These are phyloP conservation scores for Bombus soroeensis DNA, from an alignment of 1,140 invertebrate species.

Conservation along the genomic window DNA sequence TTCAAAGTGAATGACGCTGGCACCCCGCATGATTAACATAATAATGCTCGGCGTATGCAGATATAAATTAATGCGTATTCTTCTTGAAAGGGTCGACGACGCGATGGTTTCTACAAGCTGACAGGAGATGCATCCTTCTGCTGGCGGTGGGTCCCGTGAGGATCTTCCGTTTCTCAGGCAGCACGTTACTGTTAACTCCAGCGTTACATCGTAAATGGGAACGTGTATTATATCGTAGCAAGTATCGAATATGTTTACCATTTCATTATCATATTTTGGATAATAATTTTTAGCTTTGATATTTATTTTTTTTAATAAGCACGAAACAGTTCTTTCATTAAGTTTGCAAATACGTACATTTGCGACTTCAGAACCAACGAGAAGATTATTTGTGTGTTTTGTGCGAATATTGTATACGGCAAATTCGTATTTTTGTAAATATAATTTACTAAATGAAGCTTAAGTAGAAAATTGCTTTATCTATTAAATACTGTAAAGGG, in stretches of 20 bases:
- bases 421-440: too few species aligned
- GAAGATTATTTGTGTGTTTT: too few species aligned
- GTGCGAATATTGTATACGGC: too few species aligned
- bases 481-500: too few species aligned
- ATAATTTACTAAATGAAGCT: too few species aligned
- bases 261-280: neutral
- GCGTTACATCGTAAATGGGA: neutral
- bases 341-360: too few species aligned
- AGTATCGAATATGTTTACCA: neutral
- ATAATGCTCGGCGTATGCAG: slow-evolving; percentile 79
- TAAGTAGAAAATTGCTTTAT: too few species aligned
- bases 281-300: too few species aligned
- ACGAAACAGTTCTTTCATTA: neutral
- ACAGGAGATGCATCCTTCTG: slow-evolving; percentile 68
- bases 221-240: neutral
- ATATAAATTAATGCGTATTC: slow-evolving; percentile 83
- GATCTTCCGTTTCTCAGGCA: slow-evolving; percentile 11
- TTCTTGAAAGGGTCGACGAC: slow-evolving; percentile 77
- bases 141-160: neutral
- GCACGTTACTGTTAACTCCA: neutral
- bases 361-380: too few species aligned
- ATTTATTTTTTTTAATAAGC: neutral
- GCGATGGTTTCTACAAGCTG: slow-evolving; percentile 48
- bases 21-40: slow-evolving; percentile 77
- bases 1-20: slow-evolving; percentile 57